Percentiles rank a stretch among this genome's conserved stretches.
Conservation (phyloP, 2,113 vertebrate species). For the Petroica traversi region DNA sequence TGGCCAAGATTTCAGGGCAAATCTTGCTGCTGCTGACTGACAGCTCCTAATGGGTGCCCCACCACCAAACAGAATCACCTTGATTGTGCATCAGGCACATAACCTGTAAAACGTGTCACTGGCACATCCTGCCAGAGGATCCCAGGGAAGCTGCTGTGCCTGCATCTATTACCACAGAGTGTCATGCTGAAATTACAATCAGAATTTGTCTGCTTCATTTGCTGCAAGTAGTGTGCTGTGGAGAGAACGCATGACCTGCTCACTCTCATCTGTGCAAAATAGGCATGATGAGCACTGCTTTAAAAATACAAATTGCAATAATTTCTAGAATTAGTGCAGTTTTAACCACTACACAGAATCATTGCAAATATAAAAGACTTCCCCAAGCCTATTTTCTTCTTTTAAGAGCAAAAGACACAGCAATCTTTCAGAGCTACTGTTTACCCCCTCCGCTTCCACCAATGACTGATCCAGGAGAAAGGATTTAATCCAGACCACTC, state of each 20-base stretch:
- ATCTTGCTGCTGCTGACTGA: not conserved
- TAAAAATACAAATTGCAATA: not conserved
- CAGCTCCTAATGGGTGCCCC: not conserved
- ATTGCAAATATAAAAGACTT: not conserved
- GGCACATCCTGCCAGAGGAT: not conserved
- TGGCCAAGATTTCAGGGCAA: not conserved
- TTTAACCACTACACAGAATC: not conserved
- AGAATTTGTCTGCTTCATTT: not conserved
- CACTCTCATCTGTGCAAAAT: not conserved
- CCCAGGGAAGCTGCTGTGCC: not conserved
- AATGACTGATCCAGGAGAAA: not conserved
- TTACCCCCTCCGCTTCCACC: not conserved
- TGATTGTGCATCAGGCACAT: not conserved
- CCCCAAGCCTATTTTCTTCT: not conserved
- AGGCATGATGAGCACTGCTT: not conserved
- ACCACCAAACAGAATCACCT: not conserved
- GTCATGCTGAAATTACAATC: not conserved
- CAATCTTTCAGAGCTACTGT: not conserved
- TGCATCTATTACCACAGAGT: not conserved
- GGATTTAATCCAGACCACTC: not conserved
- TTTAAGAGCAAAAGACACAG: not conserved
- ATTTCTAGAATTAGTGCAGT: not conserved
- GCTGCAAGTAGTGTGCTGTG: fast-evolving
- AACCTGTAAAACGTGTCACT: not conserved
- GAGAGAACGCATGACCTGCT: fast-evolving